phyloP scores from a whole-genome alignment of 2,113 vertebrate genomes.

The Plestiodon gilberti region DNA sequence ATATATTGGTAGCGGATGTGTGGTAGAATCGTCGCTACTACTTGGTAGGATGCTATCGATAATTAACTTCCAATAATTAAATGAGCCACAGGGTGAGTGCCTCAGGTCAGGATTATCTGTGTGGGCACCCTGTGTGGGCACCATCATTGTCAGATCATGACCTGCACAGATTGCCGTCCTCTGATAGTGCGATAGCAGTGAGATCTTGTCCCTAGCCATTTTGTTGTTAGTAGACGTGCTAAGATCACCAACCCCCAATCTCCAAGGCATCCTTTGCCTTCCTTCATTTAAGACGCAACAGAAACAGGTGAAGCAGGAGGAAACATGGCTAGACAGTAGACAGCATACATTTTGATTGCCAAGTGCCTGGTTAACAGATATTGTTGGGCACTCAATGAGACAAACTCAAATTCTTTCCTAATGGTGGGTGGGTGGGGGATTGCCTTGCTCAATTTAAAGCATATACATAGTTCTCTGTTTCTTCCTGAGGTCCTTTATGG shows the following conservation, averaged over 20 bases:
- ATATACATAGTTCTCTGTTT: not conserved
- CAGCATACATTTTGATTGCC: not conserved
- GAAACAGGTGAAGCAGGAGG: not conserved
- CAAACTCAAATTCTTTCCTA: not conserved
- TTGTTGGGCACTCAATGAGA: not conserved
- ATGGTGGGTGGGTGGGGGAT: too few species aligned
- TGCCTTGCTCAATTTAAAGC: not conserved
- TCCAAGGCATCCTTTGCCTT: not conserved
- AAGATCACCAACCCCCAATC: not conserved
- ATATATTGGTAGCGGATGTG: not conserved
- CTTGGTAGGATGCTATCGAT: not conserved
- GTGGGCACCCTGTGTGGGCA: too few species aligned
- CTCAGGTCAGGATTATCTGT: too few species aligned
- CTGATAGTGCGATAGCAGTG: not conserved
- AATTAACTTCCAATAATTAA: too few species aligned
- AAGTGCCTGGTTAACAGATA: not conserved
- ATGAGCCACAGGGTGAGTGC: too few species aligned
- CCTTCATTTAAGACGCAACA: not conserved
- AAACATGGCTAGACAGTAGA: not conserved
- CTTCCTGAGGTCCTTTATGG: not conserved
- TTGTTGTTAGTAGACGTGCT: not conserved
- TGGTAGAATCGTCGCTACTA: not conserved
- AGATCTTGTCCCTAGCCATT: not conserved
- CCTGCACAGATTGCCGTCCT: not conserved
- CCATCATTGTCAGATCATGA: not conserved